Evolutionary conservation across 2,113 vertebrate species (phyloP), one percentile per base, ranked within the genome.

Genomic region (Herpetotheres cachinnans): DNA sequence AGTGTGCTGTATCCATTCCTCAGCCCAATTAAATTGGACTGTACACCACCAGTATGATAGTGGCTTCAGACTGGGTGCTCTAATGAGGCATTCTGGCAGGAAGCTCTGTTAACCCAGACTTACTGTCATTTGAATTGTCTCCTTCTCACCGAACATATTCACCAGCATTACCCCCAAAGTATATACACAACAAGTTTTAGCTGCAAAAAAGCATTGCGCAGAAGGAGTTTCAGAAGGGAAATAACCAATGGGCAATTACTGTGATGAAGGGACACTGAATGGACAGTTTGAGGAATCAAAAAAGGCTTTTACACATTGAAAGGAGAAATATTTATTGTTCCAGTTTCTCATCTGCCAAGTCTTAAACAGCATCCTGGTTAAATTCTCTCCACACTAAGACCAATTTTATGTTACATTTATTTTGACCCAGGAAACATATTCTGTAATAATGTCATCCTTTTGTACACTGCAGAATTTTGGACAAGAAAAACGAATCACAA

Each of bases 21-120:
- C 93, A 74, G 47, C 90, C 97, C 98, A 97, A 93, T 98, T 98
- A 98, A 97, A 97, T 92, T 90, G 95, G 93, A 77, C 95, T 89
- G 80, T 30, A 8, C 94, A 93, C 88, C 95, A 76, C 78, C 58
- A 67, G 72, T 59, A 74, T 26, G 10, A 69, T 19, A 74, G 83
- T 87, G 69, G 65, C 88, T 63, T 67, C 86, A 89, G 87, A 2
- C 89, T 96, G 78, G 86, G 77, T 50, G 82, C 87, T 95, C 92
- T 98, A 97, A 97, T 97, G 97, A 98, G 97, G 67, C 40, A 17
- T 73, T 88, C 88, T 93, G 85, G 85, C 95, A 85, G 94, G 58
- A 89, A 86, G 34, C 90, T 86, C 66, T 62, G 46, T 62, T 77
- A 82, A 78, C 63, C 58, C 59, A 32, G 83, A 59, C 81, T 90